Evolutionary conservation across 2,888 invertebrate species (phyloP).

Genomic region (Drosophila monieri): DNA sequence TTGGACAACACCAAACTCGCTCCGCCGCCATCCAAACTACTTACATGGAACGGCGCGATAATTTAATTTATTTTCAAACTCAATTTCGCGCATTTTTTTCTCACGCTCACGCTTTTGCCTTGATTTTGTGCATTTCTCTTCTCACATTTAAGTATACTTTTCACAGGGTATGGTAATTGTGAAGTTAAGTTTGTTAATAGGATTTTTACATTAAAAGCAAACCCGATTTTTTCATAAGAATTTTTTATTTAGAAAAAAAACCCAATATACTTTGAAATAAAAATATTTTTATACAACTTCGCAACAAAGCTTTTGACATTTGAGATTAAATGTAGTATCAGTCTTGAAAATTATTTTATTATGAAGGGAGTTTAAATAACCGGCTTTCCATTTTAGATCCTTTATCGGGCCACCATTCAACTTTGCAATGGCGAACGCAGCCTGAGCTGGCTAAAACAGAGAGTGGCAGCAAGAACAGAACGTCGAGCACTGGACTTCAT

Average conservation of each 20-base stretch:
- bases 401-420: constrained; percentile 15
- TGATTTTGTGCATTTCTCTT: constrained; percentile 63
- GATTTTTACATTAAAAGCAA: neutral
- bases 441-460: constrained; percentile 23
- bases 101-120: constrained; percentile 53
- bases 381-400: neutral
- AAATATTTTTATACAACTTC: no score
- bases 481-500: constrained; percentile 58
- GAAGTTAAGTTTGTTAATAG: neutral
- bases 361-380: neutral
- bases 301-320: no score
- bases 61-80: constrained; percentile 78
- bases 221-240: no score
- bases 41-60: constrained; percentile 65
- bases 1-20: constrained; percentile 43
- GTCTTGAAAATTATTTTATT: no score
- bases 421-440: constrained; percentile 6
- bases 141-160: constrained; percentile 24
- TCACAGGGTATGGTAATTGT: neutral
- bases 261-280: no score
- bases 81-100: constrained; percentile 60
- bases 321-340: no score
- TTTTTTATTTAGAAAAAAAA: no score
- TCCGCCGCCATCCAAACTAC: constrained; percentile 49
- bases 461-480: constrained; percentile 20